phyloP scores from a whole-genome alignment of 2,113 vertebrate genomes.

The Hemiscyllium ocellatum region DNA sequence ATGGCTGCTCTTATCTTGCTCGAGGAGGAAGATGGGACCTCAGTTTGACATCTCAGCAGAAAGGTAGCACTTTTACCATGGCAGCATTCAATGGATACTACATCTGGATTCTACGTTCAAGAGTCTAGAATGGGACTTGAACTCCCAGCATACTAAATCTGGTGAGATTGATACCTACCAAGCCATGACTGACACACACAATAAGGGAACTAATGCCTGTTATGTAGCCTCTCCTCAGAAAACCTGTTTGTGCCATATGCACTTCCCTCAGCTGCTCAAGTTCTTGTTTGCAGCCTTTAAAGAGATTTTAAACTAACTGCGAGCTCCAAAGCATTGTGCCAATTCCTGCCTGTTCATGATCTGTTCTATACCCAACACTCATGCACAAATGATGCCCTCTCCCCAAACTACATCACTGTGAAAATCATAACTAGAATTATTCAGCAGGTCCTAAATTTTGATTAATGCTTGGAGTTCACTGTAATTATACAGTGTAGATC shows the following conservation, averaged over 20 bases:
- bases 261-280: neutral
- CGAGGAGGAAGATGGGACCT: neutral
- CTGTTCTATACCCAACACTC: neutral
- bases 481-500: neutral
- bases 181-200: neutral
- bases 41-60: neutral
- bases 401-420: neutral
- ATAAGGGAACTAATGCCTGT: neutral
- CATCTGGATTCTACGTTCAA: too few species aligned
- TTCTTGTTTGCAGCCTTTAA: neutral
- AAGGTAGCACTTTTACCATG: neutral
- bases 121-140: neutral
- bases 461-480: neutral
- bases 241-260: neutral
- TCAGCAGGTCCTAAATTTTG: neutral
- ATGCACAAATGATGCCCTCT: too few species aligned
- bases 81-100: neutral
- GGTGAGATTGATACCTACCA: neutral
- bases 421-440: neutral
- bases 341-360: neutral
- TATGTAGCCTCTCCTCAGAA: neutral
- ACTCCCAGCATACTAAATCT: neutral
- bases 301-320: neutral
- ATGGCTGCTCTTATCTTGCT: too few species aligned
- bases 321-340: neutral